Evolutionary conservation across 1,140 invertebrate species (phyloP).

Genomic region (Caenorhabditis remanei): DNA sequence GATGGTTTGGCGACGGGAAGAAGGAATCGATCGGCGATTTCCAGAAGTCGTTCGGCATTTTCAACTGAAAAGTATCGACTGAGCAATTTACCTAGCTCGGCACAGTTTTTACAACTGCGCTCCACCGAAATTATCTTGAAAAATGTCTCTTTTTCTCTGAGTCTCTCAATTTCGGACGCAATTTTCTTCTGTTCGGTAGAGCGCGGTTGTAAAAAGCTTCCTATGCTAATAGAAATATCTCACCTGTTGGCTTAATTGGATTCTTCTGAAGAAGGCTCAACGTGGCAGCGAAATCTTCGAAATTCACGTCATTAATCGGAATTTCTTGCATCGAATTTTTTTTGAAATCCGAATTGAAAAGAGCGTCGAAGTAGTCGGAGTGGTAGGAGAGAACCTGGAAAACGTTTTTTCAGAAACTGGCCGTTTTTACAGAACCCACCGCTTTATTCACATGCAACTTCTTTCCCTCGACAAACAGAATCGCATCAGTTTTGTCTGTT

Average conservation of each 20-base stretch:
- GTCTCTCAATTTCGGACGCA: no score
- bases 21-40: neutral
- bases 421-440: neutral
- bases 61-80: no score
- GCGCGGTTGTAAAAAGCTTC: no score
- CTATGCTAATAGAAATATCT: neutral
- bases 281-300: neutral
- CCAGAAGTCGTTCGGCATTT: neutral
- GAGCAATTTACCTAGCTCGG: neutral
- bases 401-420: no score
- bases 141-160: no score
- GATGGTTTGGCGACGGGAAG: neutral
- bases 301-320: neutral
- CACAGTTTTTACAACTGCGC: no score
- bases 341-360: neutral
- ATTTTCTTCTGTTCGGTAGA: no score
- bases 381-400: neutral
- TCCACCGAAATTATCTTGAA: no score
- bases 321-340: neutral
- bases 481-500: neutral
- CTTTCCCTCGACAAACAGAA: neutral
- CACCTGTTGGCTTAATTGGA: neutral
- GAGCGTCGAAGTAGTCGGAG: neutral
- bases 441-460: slow-evolving; percentile 7
- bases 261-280: neutral